phyloP scores from a whole-genome alignment of 2,888 invertebrate genomes.

The Phytoseiulus persimilis region DNA sequence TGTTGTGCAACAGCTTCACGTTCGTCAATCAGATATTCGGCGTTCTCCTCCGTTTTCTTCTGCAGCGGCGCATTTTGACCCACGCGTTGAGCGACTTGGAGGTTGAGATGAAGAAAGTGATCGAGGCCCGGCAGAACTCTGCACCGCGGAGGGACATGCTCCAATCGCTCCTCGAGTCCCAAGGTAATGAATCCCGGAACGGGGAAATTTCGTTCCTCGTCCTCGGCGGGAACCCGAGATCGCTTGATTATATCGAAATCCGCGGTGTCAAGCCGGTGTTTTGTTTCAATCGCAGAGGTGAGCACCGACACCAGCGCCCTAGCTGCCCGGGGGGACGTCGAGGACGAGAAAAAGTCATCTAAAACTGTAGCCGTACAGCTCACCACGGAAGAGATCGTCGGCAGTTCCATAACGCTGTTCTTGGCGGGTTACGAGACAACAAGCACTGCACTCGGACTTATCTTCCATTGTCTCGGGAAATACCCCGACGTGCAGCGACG shows the following conservation, averaged over 20 bases:
- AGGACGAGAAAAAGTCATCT: not conserved
- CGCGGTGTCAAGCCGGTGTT: not conserved
- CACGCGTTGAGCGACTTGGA: not conserved
- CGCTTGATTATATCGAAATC: no score
- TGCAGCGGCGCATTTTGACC: not conserved
- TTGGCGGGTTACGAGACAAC: slow-evolving; percentile 11
- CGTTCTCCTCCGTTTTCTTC: not conserved
- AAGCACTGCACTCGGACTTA: not conserved
- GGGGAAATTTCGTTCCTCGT: no score
- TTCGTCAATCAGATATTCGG: not conserved
- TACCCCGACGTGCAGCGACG: slow-evolving; percentile 11
- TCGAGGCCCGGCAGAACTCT: not conserved
- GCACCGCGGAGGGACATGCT: not conserved
- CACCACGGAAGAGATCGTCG: not conserved
- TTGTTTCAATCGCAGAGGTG: not conserved
- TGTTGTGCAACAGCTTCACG: not conserved
- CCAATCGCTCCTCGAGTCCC: not conserved
- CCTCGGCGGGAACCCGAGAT: no score
- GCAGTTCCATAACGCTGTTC: slow-evolving; percentile 7
- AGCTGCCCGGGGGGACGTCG: not conserved
- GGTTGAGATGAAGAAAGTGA: not conserved
- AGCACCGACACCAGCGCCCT: not conserved
- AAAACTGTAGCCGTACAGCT: not conserved
- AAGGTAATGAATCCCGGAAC: not conserved
- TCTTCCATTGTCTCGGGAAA: slow-evolving; percentile 14